Evolutionary conservation across 2,888 invertebrate species (phyloP), one percentile per base, ranked within the genome.

Genomic region (Rhagophthalmus giganteus): DNA sequence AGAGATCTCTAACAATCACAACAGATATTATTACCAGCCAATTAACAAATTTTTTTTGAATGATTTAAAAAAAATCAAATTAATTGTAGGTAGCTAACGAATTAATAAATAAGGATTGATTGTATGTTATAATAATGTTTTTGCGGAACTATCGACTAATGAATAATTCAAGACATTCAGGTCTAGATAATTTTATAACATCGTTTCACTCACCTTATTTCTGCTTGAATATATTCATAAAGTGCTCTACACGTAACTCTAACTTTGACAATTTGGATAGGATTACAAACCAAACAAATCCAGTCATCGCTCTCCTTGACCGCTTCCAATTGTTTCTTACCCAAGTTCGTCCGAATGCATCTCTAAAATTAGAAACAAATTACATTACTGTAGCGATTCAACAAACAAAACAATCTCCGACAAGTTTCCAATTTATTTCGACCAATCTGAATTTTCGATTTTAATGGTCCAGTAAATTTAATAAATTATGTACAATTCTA

Each of bases 221-320:
- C 83, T 31, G 81, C 74, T 58, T 81, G 79, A 56, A 84, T 83
- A 68, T 83, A 88, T 49, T 86, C 83, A 54, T 85, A 76, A 5
- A 88, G 75, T 26, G 88, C 87, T 81, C 86, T 84, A 65, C 87
- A 87, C 20, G 81, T 74, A n/a, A 86, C 85, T 20, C 88, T 78
- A 10, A 84, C 70, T 14, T 81, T 80, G 76, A 81, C 84, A 16
- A 89, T 69, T 64, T 85, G 84, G 49, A 76, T 79, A 0, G 85
- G 80, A 60, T 83, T 81, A 67, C 90, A 90, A 33, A 83, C 84
- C 62, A 89, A 89, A 72, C 90, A 90, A 65, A 83, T 82, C 90
- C 90, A 90, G 64, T 86, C 87, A 69, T 90, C 89, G 58, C 85
- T 84, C 47, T 82, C 83, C 67, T 87, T 85, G 59, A 90, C 88